phyloP scores from a whole-genome alignment of 1,140 invertebrate species.

The Drosophila jambulina region DNA sequence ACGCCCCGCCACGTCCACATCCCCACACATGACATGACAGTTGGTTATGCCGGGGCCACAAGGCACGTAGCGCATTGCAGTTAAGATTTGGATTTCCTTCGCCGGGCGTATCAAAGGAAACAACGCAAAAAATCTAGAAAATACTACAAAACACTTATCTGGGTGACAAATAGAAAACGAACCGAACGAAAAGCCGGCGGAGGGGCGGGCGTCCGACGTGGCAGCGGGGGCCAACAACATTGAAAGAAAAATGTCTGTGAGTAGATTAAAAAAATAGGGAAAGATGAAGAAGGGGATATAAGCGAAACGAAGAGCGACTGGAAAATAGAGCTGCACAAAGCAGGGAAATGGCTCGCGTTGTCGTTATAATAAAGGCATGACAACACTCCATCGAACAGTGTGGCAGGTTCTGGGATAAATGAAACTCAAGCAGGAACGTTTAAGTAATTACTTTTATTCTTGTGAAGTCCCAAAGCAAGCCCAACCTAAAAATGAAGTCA shows the following conservation, averaged over 20 bases:
- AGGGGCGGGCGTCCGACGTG: background rate
- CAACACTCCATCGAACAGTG: conserved; percentile 34
- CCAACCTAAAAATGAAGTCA: background rate
- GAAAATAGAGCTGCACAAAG: conserved; percentile 70
- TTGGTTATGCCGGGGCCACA: conserved; percentile 63
- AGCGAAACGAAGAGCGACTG: conserved; percentile 39
- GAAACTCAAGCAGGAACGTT: background rate
- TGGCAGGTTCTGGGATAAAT: background rate
- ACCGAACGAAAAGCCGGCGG: conserved; percentile 19
- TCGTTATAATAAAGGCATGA: conserved; percentile 73
- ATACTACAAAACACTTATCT: conserved; percentile 83
- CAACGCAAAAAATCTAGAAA: conserved; percentile 66
- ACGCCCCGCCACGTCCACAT: conserved; percentile 13
- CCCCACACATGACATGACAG: conserved; percentile 72
- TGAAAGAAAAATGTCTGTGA: conserved; percentile 77
- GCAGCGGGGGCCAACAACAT: conserved; percentile 54
- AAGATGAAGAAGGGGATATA: conserved; percentile 31
- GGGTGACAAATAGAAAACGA: conserved; percentile 80
- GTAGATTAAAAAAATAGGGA: conserved; percentile 65
- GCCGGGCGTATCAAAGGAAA: conserved; percentile 56
- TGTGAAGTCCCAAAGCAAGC: background rate
- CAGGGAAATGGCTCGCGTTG: conserved; percentile 70
- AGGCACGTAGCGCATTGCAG: conserved; percentile 80
- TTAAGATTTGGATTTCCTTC: conserved; percentile 81
- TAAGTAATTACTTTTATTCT: too few relatives aligned